Percentiles rank a stretch among this genome's conserved stretches.
Evolutionary conservation across 1,140 invertebrate genomes (phyloP).

Genomic region (Phymastichus coffea): DNA sequence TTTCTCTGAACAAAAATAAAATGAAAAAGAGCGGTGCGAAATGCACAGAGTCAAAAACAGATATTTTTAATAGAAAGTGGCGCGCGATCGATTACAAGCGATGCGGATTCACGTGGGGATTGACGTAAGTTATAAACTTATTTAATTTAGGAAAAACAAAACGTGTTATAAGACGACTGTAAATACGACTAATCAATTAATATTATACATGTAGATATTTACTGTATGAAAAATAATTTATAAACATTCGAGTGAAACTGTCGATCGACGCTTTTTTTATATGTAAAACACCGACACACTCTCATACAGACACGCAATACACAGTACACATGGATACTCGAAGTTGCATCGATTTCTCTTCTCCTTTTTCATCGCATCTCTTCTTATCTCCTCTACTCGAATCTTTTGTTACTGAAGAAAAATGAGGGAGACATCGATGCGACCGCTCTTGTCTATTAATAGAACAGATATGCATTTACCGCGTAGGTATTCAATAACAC

Average conservation of each 20-base stretch:
- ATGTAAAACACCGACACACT: slow-evolving; percentile 42
- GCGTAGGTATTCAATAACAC: slow-evolving; percentile 17
- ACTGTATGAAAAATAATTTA: slow-evolving; percentile 37
- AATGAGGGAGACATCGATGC: neutral
- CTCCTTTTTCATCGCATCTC: neutral
- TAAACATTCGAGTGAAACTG: slow-evolving; percentile 45
- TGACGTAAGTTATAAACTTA: neutral
- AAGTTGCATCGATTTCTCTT: slow-evolving; percentile 15
- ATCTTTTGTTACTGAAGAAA: slow-evolving; percentile 3
- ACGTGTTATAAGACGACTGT: slow-evolving; percentile 39
- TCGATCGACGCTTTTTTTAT: slow-evolving; percentile 52
- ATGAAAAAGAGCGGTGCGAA: slow-evolving; percentile 18
- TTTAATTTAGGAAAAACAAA: slow-evolving; percentile 28
- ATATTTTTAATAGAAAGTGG: slow-evolving; percentile 50
- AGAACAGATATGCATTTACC: slow-evolving; percentile 24
- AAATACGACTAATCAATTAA: slow-evolving; percentile 47
- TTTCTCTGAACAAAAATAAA: neutral
- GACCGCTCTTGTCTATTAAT: neutral
- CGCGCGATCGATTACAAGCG: slow-evolving; percentile 23
- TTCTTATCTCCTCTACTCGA: neutral
- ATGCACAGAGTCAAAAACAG: slow-evolving; percentile 32
- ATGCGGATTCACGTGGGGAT: slow-evolving; percentile 27
- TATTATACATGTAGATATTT: slow-evolving; percentile 44
- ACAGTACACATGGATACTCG: neutral
- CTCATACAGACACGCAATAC: slow-evolving; percentile 24